These are phyloP conservation scores for Melanargia galathea DNA, from an alignment of 2,888 invertebrate genomes.

Conservation along the genomic window DNA sequence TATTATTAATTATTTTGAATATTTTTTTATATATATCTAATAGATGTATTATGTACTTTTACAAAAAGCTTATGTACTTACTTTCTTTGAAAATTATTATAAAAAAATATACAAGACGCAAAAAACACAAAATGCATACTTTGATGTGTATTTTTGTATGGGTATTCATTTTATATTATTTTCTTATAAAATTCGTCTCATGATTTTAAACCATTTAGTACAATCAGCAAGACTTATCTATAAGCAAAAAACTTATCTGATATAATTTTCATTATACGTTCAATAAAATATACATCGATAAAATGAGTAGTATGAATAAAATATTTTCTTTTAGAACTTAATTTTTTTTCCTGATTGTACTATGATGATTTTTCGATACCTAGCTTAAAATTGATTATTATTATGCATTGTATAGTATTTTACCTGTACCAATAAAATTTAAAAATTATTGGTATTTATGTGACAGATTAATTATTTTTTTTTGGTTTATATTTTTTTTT, in stretches of 20 bases:
- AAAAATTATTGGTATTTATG: conserved; percentile 6
- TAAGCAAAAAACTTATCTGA: not conserved
- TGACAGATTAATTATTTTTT: conserved; percentile 3
- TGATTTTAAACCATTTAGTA: conserved; percentile 9
- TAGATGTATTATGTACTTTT: too few relatives aligned
- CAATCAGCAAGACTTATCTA: conserved; percentile 14
- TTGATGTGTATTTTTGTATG: not conserved
- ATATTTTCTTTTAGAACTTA: not conserved
- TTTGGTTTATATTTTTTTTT: conserved; percentile 8
- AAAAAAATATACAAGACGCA: conserved; percentile 4
- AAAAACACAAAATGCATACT: not conserved
- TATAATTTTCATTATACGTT: not conserved
- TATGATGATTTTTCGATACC: not conserved
- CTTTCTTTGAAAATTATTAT: not conserved
- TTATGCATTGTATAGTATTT: not conserved
- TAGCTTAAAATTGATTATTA: not conserved
- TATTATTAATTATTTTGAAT: not conserved
- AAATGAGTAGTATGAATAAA: conserved; percentile 1
- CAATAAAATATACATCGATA: conserved; percentile 1
- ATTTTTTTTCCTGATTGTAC: conserved; percentile 4
- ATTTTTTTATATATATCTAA: not conserved
- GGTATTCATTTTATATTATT: not conserved
- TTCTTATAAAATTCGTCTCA: conserved; percentile 15
- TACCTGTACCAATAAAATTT: conserved; percentile 7
- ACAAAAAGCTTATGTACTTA: too few relatives aligned